phyloP scores from a whole-genome alignment of 2,888 invertebrate species.

The Pristionchus exspectatus region DNA sequence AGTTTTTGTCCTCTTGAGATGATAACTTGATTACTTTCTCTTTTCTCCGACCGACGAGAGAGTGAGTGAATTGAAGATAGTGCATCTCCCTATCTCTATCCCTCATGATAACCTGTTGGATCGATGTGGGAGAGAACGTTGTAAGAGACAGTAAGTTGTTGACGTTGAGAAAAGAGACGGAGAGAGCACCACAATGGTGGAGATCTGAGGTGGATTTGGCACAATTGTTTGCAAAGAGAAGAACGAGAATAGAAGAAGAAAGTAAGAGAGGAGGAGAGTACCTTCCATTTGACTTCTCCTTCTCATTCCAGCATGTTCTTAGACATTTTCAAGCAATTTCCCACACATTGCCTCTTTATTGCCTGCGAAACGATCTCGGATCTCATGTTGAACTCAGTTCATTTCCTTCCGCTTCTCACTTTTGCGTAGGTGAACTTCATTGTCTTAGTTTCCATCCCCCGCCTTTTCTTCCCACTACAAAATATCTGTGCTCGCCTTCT shows the following conservation, averaged over 20 bases:
- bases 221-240: slow-evolving; percentile 45
- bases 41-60: not conserved
- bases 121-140: slow-evolving; percentile 26
- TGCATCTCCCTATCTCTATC: not conserved
- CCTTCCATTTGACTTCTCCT: not conserved
- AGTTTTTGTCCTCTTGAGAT: not conserved
- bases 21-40: not conserved
- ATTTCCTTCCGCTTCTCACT: not conserved
- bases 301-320: not conserved
- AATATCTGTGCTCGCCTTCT: not conserved
- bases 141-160: slow-evolving; percentile 43
- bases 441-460: not conserved
- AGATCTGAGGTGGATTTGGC: slow-evolving; percentile 1
- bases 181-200: slow-evolving; percentile 30
- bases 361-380: not conserved
- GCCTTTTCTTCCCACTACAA: not conserved
- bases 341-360: not conserved
- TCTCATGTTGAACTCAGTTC: not conserved
- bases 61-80: not conserved
- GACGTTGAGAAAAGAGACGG: slow-evolving; percentile 30
- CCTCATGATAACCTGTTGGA: slow-evolving; percentile 12
- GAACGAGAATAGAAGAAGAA: slow-evolving; percentile 34
- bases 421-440: not conserved
- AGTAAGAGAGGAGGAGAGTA: not conserved
- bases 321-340: not conserved